These are phyloP conservation scores for Potamarius usumacintae DNA, from an alignment of 2,113 vertebrate species.

Conservation along the genomic window DNA sequence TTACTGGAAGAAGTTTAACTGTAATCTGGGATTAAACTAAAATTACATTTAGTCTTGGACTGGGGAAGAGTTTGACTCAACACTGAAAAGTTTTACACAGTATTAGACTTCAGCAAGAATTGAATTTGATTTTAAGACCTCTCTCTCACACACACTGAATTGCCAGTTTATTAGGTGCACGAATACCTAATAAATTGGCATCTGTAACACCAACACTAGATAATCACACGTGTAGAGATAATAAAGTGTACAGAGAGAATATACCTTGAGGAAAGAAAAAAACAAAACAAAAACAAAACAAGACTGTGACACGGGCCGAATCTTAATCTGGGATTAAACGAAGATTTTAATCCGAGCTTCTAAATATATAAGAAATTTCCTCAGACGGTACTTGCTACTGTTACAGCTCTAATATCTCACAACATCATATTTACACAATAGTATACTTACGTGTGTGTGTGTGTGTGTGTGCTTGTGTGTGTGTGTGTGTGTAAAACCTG, in stretches of 20 bases:
- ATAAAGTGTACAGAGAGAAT: neutral
- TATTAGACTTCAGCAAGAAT: neutral
- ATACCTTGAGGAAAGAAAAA: neutral
- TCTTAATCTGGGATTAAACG: neutral
- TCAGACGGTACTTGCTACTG: neutral
- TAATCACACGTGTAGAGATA: neutral
- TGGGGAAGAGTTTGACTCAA: neutral
- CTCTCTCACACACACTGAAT: neutral
- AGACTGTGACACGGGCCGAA: neutral
- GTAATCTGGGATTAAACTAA: slow-evolving; percentile 8
- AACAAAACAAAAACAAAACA: neutral
- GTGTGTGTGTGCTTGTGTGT: neutral
- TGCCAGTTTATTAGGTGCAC: neutral
- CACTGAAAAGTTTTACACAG: neutral
- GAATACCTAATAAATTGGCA: neutral
- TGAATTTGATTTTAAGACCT: neutral
- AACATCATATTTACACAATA: neutral
- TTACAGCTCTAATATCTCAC: neutral
- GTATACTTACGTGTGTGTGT: neutral
- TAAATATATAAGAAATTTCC: neutral
- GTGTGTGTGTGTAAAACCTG: slow-evolving; percentile 72
- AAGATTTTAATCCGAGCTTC: neutral
- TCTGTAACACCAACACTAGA: neutral
- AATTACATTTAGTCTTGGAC: neutral
- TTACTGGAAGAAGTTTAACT: neutral